A percentile compares a stretch with the other conserved stretches of the same genome.
Evolutionary conservation across 2,888 invertebrate genomes (phyloP).

Genomic region (Podabrus alpinus): DNA sequence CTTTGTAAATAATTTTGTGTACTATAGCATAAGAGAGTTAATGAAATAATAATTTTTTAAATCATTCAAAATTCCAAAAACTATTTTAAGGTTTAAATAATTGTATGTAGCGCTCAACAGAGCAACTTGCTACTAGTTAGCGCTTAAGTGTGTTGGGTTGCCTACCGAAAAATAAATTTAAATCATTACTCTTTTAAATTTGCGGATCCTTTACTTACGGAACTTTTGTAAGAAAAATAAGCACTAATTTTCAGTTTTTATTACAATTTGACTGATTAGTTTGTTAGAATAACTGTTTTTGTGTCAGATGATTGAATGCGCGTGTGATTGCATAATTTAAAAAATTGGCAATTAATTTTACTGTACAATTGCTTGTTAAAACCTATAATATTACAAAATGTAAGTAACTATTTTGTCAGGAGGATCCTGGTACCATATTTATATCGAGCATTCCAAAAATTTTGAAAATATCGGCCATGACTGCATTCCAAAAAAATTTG

Average conservation of each 20-base stretch:
- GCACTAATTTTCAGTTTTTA: slow-evolving; percentile 16
- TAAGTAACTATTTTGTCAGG: neutral
- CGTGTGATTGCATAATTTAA: neutral
- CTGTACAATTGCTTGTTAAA: neutral
- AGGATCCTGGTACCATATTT: neutral
- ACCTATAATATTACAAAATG: neutral
- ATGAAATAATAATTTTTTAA: neutral
- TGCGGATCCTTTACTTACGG: neutral
- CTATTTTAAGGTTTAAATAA: neutral
- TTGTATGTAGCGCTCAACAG: neutral
- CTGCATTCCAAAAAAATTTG: neutral
- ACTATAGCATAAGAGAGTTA: neutral
- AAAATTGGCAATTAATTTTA: neutral
- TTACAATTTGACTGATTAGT: slow-evolving; percentile 24
- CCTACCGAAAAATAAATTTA: neutral
- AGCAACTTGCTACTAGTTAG: neutral
- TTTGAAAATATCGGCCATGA: neutral
- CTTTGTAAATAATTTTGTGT: neutral
- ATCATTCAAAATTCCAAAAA: neutral
- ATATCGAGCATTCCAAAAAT: neutral
- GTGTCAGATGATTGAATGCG: neutral
- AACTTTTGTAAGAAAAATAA: neutral
- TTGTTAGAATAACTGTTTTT: slow-evolving; percentile 3
- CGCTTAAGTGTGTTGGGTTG: neutral
- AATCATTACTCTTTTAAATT: neutral